Evolutionary conservation across 1,140 invertebrate species (phyloP), one percentile per base, ranked within the genome.

Genomic region (Drosophila lini): DNA sequence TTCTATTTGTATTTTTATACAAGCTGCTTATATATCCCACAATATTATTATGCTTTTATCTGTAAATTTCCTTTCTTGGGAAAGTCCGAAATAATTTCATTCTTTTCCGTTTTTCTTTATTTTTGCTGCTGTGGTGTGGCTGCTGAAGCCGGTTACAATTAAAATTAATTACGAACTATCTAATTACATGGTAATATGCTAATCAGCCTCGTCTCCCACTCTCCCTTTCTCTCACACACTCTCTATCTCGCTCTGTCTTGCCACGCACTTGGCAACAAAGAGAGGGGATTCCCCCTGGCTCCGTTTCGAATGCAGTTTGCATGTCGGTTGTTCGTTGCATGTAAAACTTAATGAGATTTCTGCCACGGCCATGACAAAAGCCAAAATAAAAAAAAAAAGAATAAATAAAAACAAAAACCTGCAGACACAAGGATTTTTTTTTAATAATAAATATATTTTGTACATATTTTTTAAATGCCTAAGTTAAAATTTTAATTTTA

Each of bases 111-210:
- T 58, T 31, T 31, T 38, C 9, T 60, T 2, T 70, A 6, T 45
- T 65, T 65, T 52, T 70, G 47, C 48, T 56, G n/a, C 25, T 28
- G 25, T 28, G 25, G 25, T 28, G 25, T 28, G 25, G 25, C 25
- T 28, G 25, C 25, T 28, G 41, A 50, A 70, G 50, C 28, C 67
- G 69, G 60, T 50, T 56, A 80, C 65, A 88, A 89, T 86, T 88
- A 83, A 84, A 80, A 80, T 88, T 62, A 85, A 76, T 86, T 80
- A 76, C 76, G 68, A 84, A 84, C 81, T 76, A 84, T 84, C 71
- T 84, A 86, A 86, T 86, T 89, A 89, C 58, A 70, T 57, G 75
- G 62, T 62, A 83, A 80, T 89, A 89, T 86, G 82, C 80, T 89
- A 86, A 86, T 71, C 76, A 86, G 82, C 62, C 69, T 48, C 44